Evolutionary conservation across 2,888 invertebrate species (phyloP), one percentile per base, ranked within the genome.

Genomic region (Norana najaformis): DNA sequence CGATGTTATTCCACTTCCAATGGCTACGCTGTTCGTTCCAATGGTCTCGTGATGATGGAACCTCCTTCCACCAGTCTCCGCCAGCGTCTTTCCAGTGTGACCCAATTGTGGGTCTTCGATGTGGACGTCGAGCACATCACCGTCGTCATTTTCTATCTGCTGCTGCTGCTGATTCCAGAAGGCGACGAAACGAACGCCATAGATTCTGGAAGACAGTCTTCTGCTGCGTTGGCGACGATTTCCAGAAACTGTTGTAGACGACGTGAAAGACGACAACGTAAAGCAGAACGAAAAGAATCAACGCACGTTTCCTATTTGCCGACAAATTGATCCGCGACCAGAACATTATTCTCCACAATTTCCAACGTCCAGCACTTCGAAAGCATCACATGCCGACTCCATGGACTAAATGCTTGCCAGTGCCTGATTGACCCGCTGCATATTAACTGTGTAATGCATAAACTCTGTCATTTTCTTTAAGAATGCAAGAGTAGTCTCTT

Each of bases 101-200:
- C 89, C 88, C 38, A 83, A 53, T 36, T 35, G 36, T 23, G 41
- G 35, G 37, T 90, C 90, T 36, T 90, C 88, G 16, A 88, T 34
- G 69, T 90, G 90, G 37, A 90, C 37, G 88, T 90, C 90, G 0
- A 39, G 85, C 85, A 37, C 85, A 85, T 36, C 36, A 36, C 23
- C 85, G 36, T 85, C 85, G 6, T 85, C 35, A 85, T 35, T 35
- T 23, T 18, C 37, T 36, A n/a, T 20, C 37, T 85, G 82, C 34
- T 34, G 23, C 35, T n/a, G 83, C 14, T 36, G 35, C 23, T 85
- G 36, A 36, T 85, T 85, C 85, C 85, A 85, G 85, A 85, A 85
- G 20, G 85, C 37, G 4, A 36, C 11, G 36, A 85, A 35, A 85
- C n/a, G n/a, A n/a, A n/a, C 85, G 35, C 85, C 85, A 85, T 5